A percentile compares a stretch with the other conserved stretches of the same genome.
Evolutionary conservation across 1,140 invertebrate species (phyloP).

Genomic region (Neoseiulus cucumeris): DNA sequence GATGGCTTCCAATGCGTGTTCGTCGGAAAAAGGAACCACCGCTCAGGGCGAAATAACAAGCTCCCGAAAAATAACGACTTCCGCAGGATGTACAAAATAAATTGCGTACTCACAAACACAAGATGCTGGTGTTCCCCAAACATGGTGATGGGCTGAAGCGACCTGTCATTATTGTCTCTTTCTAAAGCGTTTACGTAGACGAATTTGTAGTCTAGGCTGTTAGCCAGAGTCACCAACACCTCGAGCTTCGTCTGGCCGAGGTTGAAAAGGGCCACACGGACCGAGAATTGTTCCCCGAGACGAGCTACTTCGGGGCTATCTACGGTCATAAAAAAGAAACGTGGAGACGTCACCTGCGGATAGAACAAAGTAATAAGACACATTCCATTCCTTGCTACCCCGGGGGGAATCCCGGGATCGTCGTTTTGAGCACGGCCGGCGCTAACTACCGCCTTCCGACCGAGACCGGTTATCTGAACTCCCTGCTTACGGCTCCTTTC

Average conservation of each 20-base stretch:
- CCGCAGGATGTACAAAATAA: too few species aligned
- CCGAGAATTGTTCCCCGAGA: conserved; percentile 1
- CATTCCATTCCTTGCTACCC: too few species aligned
- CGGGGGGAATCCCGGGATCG: too few species aligned
- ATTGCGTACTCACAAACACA: conserved; percentile 6
- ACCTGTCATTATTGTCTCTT: neutral
- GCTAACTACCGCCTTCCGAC: too few species aligned
- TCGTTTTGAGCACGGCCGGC: too few species aligned
- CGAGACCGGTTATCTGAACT: too few species aligned
- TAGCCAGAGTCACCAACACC: conserved; percentile 9
- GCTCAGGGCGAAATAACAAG: too few species aligned
- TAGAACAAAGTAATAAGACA: too few species aligned
- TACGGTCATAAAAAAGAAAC: neutral
- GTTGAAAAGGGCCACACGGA: conserved; percentile 4
- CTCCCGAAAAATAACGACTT: too few species aligned
- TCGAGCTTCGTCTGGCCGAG: conserved; percentile 11
- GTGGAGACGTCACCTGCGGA: neutral
- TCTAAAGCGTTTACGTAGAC: conserved; percentile 9
- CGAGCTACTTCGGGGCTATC: neutral
- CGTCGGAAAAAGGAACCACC: too few species aligned
- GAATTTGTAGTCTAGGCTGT: conserved; percentile 11
- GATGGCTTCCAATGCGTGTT: too few species aligned
- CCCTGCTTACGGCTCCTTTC: too few species aligned
- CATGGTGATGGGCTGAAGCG: conserved; percentile 10
- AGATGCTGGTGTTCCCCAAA: conserved; percentile 7